Conservation (phyloP, 2,888 invertebrate species). For the Netelia melanura region DNA sequence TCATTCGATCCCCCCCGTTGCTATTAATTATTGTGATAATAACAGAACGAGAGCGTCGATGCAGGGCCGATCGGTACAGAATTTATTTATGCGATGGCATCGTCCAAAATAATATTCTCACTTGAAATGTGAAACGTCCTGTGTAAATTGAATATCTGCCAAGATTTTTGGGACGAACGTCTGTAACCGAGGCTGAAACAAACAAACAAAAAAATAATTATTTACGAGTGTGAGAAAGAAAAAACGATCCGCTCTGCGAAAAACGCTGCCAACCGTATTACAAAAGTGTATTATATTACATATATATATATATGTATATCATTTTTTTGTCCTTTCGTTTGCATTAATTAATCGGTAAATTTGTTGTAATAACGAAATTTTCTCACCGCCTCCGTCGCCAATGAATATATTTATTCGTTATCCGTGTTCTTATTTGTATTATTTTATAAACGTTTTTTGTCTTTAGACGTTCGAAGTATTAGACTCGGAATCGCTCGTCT, state of each 20-base stretch:
- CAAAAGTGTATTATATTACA: slow-evolving; percentile 38
- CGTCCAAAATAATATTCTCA: slow-evolving; percentile 8
- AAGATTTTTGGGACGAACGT: not conserved
- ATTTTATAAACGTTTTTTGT: slow-evolving; percentile 64
- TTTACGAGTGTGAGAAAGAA: not conserved
- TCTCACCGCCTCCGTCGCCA: slow-evolving; percentile 49
- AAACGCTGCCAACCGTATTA: slow-evolving; percentile 56
- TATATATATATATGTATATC: slow-evolving; percentile 28
- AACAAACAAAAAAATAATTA: slow-evolving; percentile 18
- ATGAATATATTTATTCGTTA: slow-evolving; percentile 54
- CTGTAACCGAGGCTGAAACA: too few relatives aligned
- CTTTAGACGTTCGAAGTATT: slow-evolving; percentile 50
- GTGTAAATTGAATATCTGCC: slow-evolving; percentile 11
- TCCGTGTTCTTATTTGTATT: slow-evolving; percentile 59
- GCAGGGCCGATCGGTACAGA: slow-evolving; percentile 36
- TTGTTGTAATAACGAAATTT: slow-evolving; percentile 50
- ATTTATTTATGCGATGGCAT: not conserved
- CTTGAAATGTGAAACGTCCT: slow-evolving; percentile 12
- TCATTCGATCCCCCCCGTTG: not conserved
- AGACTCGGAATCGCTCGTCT: slow-evolving; percentile 43
- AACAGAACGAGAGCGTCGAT: slow-evolving; percentile 19
- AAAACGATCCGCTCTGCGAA: slow-evolving; percentile 49
- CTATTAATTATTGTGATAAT: slow-evolving; percentile 54
- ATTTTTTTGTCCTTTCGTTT: slow-evolving; percentile 31
- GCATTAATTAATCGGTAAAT: slow-evolving; percentile 49